These are phyloP conservation scores for Conus ventricosus DNA, from an alignment of 1,140 invertebrate species.

Conservation along the genomic window DNA sequence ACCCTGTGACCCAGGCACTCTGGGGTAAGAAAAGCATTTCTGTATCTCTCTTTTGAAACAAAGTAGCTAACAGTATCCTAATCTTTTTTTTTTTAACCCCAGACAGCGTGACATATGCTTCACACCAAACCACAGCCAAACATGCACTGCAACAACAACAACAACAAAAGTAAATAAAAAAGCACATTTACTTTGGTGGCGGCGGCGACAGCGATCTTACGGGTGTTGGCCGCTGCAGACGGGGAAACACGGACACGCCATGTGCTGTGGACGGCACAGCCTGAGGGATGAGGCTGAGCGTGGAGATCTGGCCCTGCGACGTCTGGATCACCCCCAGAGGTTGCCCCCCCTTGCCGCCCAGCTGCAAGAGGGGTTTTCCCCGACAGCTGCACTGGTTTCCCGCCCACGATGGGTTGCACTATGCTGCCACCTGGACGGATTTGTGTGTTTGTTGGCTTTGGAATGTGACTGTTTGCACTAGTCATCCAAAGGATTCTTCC, in stretches of 20 bases:
- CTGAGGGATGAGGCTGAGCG: constrained; percentile 64
- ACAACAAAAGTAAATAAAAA: neutral
- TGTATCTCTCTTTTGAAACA: no score
- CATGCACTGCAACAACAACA: neutral
- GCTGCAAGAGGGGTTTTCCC: constrained; percentile 61
- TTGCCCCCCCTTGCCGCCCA: constrained; percentile 57
- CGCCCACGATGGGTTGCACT: constrained; percentile 55
- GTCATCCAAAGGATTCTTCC: neutral
- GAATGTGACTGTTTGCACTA: neutral
- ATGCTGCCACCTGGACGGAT: constrained; percentile 52
- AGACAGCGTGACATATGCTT: no score
- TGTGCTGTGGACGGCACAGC: constrained; percentile 43
- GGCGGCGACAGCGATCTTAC: constrained; percentile 27
- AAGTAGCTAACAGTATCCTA: no score
- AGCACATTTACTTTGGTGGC: neutral
- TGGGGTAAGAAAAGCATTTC: no score
- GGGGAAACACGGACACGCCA: neutral
- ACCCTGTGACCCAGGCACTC: no score
- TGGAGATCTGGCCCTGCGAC: constrained; percentile 56
- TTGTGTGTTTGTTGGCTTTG: neutral
- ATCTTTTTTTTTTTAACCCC: no score
- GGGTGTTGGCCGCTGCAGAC: constrained; percentile 27
- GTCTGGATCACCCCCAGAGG: constrained; percentile 60
- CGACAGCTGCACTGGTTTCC: constrained; percentile 59
- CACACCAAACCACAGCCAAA: no score